These are phyloP conservation scores for Ahaetulla prasina DNA, from an alignment of 2,113 vertebrate genomes.

Conservation along the genomic window DNA sequence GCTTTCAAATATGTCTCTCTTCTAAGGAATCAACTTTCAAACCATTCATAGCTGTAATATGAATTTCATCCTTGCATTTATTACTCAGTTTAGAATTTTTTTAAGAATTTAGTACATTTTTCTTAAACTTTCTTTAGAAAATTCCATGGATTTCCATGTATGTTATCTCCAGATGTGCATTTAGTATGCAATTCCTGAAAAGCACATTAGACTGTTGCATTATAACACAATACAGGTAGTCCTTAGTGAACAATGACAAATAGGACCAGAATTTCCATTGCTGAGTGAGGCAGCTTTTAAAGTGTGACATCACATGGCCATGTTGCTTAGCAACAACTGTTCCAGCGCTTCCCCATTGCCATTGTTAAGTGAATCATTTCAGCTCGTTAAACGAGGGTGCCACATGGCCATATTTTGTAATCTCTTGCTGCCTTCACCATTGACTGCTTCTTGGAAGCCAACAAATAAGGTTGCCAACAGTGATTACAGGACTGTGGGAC, in stretches of 20 bases:
- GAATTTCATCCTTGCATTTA: neutral
- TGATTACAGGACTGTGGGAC: neutral
- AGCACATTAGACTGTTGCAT: neutral
- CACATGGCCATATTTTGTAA: neutral
- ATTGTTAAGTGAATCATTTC: neutral
- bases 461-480: neutral
- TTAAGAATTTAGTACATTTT: neutral
- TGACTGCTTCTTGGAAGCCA: neutral
- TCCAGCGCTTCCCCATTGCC: neutral
- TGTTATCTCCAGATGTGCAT: neutral
- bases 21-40: neutral
- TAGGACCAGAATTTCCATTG: neutral
- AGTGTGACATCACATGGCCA: neutral
- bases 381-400: neutral
- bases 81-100: neutral
- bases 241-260: neutral
- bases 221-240: neutral
- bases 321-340: neutral
- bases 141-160: neutral
- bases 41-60: neutral
- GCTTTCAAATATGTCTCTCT: neutral
- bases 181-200: neutral
- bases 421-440: neutral
- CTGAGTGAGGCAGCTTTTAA: neutral
- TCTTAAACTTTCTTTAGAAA: neutral